Evolutionary conservation across 2,888 invertebrate genomes (phyloP), one percentile per base, ranked within the genome.

Genomic region (Agriopis leucophaearia): DNA sequence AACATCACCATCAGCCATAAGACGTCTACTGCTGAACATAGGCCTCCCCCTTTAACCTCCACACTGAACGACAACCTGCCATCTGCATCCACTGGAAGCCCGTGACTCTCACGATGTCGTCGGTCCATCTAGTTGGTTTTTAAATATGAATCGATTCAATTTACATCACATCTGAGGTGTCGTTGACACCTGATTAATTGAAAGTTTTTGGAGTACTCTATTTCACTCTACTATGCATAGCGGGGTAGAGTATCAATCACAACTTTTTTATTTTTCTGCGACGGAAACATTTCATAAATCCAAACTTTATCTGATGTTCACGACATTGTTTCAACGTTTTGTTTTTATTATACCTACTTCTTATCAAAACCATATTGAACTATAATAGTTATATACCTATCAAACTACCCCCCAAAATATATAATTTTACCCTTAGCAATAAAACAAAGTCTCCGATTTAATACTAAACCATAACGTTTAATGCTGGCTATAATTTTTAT

Each of bases 381-480:
- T 63, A 50, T 67, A 58, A 67, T 68, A 59, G 56, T 40, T 54
- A 40, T 57, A 64, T 64, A 64, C 27, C 45, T 50, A 58, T 18
- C 38, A 44, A 66, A 51, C 59, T 35, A 66, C 66, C 68, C 59
- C 56, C 27, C 44, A 61, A 59, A 57, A 62, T 57, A 66, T 62
- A 62, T 61, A 56, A 63, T 55, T 62, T 18, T 51, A 63, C 64
- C 68, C 66, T 59, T 60, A 48, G 67, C 52, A 58, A 66, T 70
- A 71, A 74, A 70, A 66, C 69, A 66, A 71, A 71, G 64, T 68
- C 58, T 55, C 64, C 69, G 71, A 67, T 73, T 70, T 66, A 69
- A 47, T 69, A 51, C 68, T 58, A 65, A 67, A 57, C 66, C 69
- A 68, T 71, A 74, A 70, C 40, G 55, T 74, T 75, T 72, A 65